Evolutionary conservation across 2,797 vertebrate genomes (phyloP).

Genomic region (Tolypeutes matacus): DNA sequence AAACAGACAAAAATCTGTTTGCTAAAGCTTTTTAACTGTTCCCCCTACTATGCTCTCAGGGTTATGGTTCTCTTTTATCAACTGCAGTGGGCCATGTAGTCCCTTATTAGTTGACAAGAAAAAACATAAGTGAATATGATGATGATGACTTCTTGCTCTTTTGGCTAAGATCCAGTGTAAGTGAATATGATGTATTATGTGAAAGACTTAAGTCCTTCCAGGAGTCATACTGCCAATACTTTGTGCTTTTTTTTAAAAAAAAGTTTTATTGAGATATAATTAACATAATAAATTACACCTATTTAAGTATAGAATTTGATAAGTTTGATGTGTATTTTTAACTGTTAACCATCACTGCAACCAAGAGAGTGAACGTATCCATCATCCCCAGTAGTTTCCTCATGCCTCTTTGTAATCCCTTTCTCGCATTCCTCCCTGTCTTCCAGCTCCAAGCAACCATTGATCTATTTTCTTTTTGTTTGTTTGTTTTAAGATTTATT

Average conservation of each 20-base stretch:
- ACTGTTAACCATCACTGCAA: not conserved
- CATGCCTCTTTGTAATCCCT: not conserved
- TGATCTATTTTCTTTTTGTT: not conserved
- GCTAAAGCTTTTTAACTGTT: not conserved
- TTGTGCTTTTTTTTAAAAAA: not conserved
- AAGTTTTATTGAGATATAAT: slow-evolving; percentile 1
- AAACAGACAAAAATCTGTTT: slow-evolving; percentile 1
- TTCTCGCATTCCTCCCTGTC: not conserved
- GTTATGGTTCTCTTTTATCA: not conserved
- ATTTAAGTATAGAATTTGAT: not conserved
- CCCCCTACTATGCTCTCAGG: not conserved
- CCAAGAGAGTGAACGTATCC: not conserved
- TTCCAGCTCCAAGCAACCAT: not conserved
- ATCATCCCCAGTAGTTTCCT: not conserved
- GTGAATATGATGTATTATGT: not conserved
- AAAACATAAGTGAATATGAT: not conserved
- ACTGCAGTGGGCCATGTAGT: not conserved
- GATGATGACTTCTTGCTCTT: no score
- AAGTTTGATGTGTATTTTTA: not conserved
- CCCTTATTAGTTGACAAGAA: not conserved
- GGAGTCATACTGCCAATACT: not conserved
- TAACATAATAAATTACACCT: not conserved
- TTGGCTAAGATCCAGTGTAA: not conserved
- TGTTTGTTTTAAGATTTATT: no score
- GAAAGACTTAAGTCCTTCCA: not conserved